These are phyloP conservation scores for Oreochromis spilurus DNA, from an alignment of 2,113 vertebrate species.

Conservation along the genomic window DNA sequence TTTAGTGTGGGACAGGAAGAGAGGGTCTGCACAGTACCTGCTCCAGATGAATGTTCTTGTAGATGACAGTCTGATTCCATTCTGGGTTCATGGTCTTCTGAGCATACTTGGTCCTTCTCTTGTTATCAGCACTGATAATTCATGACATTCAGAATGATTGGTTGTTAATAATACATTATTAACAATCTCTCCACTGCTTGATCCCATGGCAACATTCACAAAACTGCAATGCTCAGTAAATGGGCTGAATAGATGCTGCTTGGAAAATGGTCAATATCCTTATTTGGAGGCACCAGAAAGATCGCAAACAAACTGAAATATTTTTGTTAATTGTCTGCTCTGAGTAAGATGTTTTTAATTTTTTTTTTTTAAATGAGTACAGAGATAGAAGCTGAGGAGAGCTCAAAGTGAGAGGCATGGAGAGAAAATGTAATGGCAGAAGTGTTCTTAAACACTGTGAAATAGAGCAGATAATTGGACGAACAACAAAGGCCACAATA, in stretches of 20 bases:
- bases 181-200: not conserved
- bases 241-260: slow-evolving; percentile 25
- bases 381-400: not conserved
- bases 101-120: slow-evolving; percentile 89
- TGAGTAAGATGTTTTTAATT: slow-evolving; percentile 17
- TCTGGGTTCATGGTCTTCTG: slow-evolving; percentile 97
- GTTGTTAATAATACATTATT: not conserved
- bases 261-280: not conserved
- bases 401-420: slow-evolving; percentile 23
- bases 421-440: slow-evolving; percentile 35
- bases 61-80: slow-evolving; percentile 99
- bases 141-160: slow-evolving; percentile 31
- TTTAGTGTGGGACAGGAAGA: not conserved
- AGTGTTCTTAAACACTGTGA: slow-evolving; percentile 30
- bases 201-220: slow-evolving; percentile 11
- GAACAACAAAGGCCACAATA: slow-evolving; percentile 53
- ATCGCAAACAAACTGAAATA: slow-evolving; percentile 1
- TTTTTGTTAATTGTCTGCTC: not conserved
- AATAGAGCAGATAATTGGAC: slow-evolving; percentile 31
- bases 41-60: slow-evolving; percentile 95
- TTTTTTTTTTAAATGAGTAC: not conserved
- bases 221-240: slow-evolving; percentile 5
- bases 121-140: slow-evolving; percentile 89
- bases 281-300: not conserved
- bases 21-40: slow-evolving; percentile 77